Evolutionary conservation across 2,113 vertebrate genomes (phyloP), one percentile per base, ranked within the genome.

Genomic region (Misgurnus mizolepis): DNA sequence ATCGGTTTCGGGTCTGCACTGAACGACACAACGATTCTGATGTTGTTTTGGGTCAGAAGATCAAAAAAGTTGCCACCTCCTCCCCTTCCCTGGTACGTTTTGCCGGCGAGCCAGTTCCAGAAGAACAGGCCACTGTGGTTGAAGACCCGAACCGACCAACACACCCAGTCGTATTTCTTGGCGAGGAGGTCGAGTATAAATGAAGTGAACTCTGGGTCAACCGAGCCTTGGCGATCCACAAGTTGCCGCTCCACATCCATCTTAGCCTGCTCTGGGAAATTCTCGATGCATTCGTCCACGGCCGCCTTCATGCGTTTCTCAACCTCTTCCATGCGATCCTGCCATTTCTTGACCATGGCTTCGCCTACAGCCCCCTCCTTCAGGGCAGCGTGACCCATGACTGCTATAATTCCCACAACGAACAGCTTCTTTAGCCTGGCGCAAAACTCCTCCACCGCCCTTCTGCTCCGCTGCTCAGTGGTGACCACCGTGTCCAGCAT

Each of bases 131-230:
- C 93, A 45, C 77, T 58, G 14, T 92, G 79, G 27, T 69, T 85
- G 80, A 93, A 94, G 18, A 91, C 90, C 49, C 90, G 79, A 50
- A 94, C 82, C 49, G 93, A 93, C 93, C 93, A 94, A 22, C 70
- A 90, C 15, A 94, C 90, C 93, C 93, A 94, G 85, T 94, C 90
- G 15, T 92, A 94, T 67, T 94, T 94, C 76, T 91, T 93, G 0
- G 43, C 58, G 2, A 94, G 89, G 0, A 80, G 18, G 11, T 86
- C 89, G 82, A 93, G 81, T 1, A 94, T 78, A 6, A 85, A 43
- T 78, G 89, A 88, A 53, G 84, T 80, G n/a, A 93, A 92, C 4
- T 89, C 87, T 0, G 56, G 40, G 78, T 88, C 71, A 0, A 89
- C 83, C 0, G 40, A 49, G 22, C 83, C 87, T 0, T 90, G 81